phyloP scores from a whole-genome alignment of 2,113 vertebrate species.

The Pelobates fuscus region DNA sequence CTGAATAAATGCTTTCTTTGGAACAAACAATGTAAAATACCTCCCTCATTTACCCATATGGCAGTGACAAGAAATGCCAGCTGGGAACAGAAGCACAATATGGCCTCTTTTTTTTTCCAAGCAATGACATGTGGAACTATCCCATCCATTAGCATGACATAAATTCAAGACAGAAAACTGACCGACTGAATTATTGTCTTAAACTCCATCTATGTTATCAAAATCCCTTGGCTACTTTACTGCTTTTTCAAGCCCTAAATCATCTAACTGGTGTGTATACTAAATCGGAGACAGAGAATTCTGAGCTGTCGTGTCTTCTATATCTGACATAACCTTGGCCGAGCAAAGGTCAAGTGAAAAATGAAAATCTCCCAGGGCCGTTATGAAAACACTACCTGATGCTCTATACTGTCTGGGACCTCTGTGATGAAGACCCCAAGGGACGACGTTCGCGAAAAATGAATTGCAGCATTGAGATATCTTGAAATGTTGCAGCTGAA shows the following conservation, averaged over 20 bases:
- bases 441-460: no score
- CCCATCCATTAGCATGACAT: conserved; percentile 64
- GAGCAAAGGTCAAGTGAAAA: no score
- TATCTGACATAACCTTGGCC: no score
- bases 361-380: conserved; percentile 3
- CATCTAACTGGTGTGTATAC: neutral
- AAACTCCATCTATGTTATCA: neutral
- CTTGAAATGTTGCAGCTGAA: no score
- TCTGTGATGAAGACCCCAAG: neutral
- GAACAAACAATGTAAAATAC: conserved; percentile 51
- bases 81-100: conserved; percentile 61
- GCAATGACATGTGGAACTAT: conserved; percentile 61
- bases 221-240: neutral
- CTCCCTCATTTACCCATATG: conserved; percentile 59
- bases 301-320: no score
- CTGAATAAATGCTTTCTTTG: conserved; percentile 57
- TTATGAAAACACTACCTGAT: conserved; percentile 12
- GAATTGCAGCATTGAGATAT: no score
- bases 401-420: neutral
- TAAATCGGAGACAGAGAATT: neutral
- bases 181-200: conserved; percentile 29
- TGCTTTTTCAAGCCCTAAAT: neutral
- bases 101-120: conserved; percentile 50
- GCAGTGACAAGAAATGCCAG: conserved; percentile 58
- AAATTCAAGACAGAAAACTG: conserved; percentile 14